Conservation (phyloP, 2,888 invertebrate species). For the Clitarchus hookeri region DNA sequence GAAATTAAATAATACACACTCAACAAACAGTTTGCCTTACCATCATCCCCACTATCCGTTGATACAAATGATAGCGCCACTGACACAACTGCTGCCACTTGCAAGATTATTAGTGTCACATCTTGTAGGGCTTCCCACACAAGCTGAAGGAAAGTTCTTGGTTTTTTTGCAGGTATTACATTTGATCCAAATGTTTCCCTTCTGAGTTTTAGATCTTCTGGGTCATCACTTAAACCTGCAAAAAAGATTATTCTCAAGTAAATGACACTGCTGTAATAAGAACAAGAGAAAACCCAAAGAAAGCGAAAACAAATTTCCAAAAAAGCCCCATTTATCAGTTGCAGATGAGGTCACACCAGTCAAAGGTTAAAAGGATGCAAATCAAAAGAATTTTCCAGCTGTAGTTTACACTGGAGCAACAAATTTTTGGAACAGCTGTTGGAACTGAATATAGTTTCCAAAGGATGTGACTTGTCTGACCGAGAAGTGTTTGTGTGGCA, state of each 20-base stretch:
- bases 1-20: neutral
- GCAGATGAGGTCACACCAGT: too few relatives aligned
- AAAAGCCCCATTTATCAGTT: too few relatives aligned
- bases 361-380: too few relatives aligned
- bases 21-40: constrained; percentile 45
- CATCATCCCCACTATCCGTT: constrained; percentile 69
- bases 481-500: too few relatives aligned
- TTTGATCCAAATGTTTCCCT: constrained; percentile 63
- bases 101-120: constrained; percentile 65
- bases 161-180: constrained; percentile 65
- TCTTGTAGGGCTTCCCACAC: constrained; percentile 70
- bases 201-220: constrained; percentile 58
- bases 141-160: constrained; percentile 64
- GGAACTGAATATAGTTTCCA: too few relatives aligned
- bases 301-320: too few relatives aligned
- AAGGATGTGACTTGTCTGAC: too few relatives aligned
- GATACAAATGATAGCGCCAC: constrained; percentile 61
- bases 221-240: constrained; percentile 57
- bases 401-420: too few relatives aligned
- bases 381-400: too few relatives aligned
- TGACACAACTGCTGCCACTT: constrained; percentile 65
- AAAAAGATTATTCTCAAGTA: neutral
- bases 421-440: too few relatives aligned
- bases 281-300: too few relatives aligned
- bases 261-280: too few relatives aligned